Conservation (phyloP, 2,113 vertebrate species). For the Macaca nemestrina region DNA sequence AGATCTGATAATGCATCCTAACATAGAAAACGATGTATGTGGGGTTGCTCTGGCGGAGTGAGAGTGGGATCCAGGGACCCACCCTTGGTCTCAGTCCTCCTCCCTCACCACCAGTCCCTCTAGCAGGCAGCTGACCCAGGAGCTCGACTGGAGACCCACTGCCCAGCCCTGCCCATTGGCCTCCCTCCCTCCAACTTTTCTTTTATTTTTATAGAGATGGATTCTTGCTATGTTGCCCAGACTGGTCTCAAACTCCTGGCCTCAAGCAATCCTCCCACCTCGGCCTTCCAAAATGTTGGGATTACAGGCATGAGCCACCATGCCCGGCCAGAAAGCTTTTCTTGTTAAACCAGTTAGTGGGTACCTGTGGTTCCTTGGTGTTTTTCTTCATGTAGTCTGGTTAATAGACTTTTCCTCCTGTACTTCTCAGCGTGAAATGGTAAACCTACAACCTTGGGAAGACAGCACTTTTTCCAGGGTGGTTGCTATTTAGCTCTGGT, state of each 20-base stretch:
- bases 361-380: background rate
- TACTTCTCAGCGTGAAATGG: background rate
- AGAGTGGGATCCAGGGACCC: background rate
- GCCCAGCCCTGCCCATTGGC: no score
- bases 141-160: no score
- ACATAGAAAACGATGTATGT: background rate
- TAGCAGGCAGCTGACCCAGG: background rate
- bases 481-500: background rate
- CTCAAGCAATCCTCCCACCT: no score
- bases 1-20: background rate
- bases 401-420: no score
- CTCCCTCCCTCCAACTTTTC: no score
- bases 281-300: no score
- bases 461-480: background rate
- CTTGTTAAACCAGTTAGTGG: no score
- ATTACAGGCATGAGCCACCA: no score
- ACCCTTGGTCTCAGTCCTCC: background rate
- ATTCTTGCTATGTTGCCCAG: no score
- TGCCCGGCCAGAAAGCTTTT: no score
- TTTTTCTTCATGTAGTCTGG: background rate
- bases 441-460: background rate
- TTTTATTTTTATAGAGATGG: no score
- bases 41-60: background rate
- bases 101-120: background rate
- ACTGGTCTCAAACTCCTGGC: no score